A percentile compares a stretch with the other conserved stretches of the same genome.
Conservation (phyloP, 2,797 vertebrate genomes). For the Caiman crocodilus region DNA sequence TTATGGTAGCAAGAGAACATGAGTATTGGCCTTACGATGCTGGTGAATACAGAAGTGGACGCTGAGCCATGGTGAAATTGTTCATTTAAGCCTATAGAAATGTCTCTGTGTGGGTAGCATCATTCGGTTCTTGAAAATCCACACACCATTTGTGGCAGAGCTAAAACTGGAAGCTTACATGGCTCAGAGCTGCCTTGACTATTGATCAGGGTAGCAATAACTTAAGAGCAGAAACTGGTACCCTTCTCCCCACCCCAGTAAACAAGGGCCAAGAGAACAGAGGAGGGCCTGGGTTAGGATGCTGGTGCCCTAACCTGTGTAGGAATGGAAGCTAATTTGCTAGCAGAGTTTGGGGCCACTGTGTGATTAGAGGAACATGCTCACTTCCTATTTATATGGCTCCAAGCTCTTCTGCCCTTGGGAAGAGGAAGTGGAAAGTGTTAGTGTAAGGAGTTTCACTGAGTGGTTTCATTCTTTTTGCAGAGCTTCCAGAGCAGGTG, state of each 20-base stretch:
- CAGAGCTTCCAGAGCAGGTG: background rate
- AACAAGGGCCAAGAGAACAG: background rate
- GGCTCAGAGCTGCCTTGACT: background rate
- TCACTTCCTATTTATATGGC: background rate
- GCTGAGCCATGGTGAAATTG: background rate
- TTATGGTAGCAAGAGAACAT: background rate
- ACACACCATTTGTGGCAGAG: background rate
- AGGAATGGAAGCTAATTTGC: background rate
- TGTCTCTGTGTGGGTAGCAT: background rate
- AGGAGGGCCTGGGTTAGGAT: background rate
- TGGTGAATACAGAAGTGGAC: fast-evolving
- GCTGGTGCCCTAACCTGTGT: background rate
- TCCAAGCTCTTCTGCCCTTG: background rate
- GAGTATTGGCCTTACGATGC: background rate
- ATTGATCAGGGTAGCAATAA: background rate
- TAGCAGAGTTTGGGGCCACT: background rate
- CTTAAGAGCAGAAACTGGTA: background rate
- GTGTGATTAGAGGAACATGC: background rate
- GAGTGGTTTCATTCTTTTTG: background rate
- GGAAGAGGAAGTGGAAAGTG: background rate
- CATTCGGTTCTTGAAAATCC: background rate
- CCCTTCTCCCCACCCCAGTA: too few relatives aligned
- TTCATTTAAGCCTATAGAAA: background rate
- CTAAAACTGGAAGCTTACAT: background rate
- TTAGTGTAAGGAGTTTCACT: background rate